A percentile compares a stretch with the other conserved stretches of the same genome.
Evolutionary conservation across 2,113 vertebrate genomes (phyloP).

Genomic region (Neodontobutis hainanensis): DNA sequence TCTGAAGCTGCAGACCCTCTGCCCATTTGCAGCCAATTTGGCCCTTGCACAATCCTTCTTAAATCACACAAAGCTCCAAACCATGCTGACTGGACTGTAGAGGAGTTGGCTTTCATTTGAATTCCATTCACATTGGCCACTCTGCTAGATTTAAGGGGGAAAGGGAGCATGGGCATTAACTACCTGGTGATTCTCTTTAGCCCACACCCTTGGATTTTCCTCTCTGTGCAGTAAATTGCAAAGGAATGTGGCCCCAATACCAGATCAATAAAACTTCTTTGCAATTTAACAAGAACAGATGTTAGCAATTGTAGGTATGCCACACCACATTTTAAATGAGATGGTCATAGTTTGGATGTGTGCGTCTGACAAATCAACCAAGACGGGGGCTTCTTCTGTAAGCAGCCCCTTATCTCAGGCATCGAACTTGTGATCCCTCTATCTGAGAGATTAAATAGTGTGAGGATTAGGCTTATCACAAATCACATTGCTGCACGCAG

Average conservation of each 20-base stretch:
- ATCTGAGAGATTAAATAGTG: constrained; percentile 61
- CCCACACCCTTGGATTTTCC: constrained; percentile 35
- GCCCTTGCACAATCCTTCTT: constrained; percentile 51
- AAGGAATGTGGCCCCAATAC: constrained; percentile 55
- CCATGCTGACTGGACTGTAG: constrained; percentile 50
- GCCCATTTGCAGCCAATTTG: constrained; percentile 72
- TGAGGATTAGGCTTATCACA: constrained; percentile 68
- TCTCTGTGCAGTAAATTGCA: constrained; percentile 56
- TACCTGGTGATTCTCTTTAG: constrained; percentile 56
- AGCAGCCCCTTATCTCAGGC: constrained; percentile 38
- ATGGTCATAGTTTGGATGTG: constrained; percentile 18
- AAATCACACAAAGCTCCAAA: constrained; percentile 63
- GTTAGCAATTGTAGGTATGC: constrained; percentile 49
- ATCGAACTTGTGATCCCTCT: constrained; percentile 55
- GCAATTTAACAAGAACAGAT: constrained; percentile 76
- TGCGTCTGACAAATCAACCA: background rate
- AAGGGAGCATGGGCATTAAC: constrained; percentile 49
- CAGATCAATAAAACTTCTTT: constrained; percentile 70
- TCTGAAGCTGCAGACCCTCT: constrained; percentile 48
- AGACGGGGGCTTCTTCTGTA: constrained; percentile 11
- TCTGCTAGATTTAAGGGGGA: constrained; percentile 46
- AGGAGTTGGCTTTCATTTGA: constrained; percentile 62
- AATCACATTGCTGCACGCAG: constrained; percentile 56
- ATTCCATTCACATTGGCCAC: constrained; percentile 55
- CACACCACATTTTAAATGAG: constrained; percentile 49